Evolutionary conservation across 2,113 vertebrate genomes (phyloP).

Genomic region (Dolichotis patagonum): DNA sequence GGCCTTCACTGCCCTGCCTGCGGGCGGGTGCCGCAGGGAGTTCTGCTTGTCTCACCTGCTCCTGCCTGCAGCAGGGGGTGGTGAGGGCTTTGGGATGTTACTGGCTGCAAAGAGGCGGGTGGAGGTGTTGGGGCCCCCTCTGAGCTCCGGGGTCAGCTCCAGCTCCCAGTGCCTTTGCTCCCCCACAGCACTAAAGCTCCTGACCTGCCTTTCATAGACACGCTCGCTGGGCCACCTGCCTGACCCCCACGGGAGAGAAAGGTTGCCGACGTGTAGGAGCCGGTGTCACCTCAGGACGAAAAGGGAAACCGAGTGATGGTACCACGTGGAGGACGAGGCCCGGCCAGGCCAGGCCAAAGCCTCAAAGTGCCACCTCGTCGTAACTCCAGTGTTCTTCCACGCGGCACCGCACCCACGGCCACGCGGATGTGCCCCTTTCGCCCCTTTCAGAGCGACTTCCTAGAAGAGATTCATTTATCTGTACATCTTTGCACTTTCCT

Average conservation of each 20-base stretch:
- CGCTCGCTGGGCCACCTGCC: slow-evolving; percentile 85
- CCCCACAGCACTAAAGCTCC: background rate
- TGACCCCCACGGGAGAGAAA: slow-evolving; percentile 88
- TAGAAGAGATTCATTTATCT: slow-evolving; percentile 78
- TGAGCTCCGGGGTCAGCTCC: background rate
- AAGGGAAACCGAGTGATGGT: slow-evolving; percentile 86
- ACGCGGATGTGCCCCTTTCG: background rate
- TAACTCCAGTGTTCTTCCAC: slow-evolving; percentile 73
- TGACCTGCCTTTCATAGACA: slow-evolving; percentile 82
- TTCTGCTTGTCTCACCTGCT: fast-evolving
- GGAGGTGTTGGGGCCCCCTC: background rate
- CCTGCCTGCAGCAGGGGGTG: too few relatives aligned
- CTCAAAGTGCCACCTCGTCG: slow-evolving; percentile 60
- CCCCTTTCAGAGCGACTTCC: slow-evolving; percentile 43
- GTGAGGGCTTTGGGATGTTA: background rate
- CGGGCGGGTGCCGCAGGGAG: fast-evolving
- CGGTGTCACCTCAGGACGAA: slow-evolving; percentile 83
- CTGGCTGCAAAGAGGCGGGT: too few relatives aligned
- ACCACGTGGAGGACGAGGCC: slow-evolving; percentile 87
- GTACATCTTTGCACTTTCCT: slow-evolving; percentile 89
- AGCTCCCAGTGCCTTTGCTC: background rate
- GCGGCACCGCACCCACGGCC: background rate
- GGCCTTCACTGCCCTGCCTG: background rate
- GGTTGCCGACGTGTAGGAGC: slow-evolving; percentile 87
- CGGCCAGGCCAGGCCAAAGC: background rate